Evolutionary conservation across 2,113 vertebrate species (phyloP).

Genomic region (Microtus montanus): DNA sequence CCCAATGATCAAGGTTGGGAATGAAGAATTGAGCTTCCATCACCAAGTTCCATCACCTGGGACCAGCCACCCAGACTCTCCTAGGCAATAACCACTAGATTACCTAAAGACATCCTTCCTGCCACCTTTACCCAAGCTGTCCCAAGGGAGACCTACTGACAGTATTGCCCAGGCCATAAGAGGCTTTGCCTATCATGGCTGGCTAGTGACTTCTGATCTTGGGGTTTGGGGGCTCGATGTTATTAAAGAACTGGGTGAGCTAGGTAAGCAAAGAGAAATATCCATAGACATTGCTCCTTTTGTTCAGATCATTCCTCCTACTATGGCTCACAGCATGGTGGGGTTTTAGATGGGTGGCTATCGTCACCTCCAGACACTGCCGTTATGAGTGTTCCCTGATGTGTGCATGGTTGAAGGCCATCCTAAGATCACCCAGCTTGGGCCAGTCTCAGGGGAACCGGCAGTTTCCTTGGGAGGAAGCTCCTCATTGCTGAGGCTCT

Average conservation of each 20-base stretch:
- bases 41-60: background rate
- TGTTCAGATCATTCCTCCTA: background rate
- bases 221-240: background rate
- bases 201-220: background rate
- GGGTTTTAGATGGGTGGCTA: background rate
- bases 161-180: background rate
- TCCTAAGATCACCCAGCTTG: background rate
- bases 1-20: background rate
- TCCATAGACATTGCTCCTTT: background rate
- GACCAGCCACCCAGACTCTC: background rate
- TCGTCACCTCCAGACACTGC: background rate
- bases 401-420: rapidly evolving
- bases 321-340: background rate
- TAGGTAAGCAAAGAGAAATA: background rate
- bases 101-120: background rate
- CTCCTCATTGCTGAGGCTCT: background rate
- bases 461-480: rapidly evolving
- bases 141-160: background rate
- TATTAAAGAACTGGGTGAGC: background rate
- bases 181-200: background rate
- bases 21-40: background rate
- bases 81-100: background rate
- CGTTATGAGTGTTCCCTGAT: rapidly evolving
- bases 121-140: background rate
- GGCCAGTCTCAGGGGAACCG: background rate